phyloP scores from a whole-genome alignment of 2,113 vertebrate species.

The Turnix velox region DNA sequence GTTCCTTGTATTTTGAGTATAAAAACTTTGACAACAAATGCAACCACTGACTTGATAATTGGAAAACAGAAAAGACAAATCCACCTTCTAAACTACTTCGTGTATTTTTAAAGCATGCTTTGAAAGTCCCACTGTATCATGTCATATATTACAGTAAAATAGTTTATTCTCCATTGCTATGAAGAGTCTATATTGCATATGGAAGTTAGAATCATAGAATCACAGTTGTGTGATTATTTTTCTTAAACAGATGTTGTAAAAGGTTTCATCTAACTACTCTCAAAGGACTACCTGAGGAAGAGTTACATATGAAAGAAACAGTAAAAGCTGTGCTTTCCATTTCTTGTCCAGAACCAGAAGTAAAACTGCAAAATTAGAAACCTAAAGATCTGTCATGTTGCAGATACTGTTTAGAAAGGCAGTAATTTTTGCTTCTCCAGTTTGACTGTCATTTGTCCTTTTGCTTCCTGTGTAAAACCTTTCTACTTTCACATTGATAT shows the following conservation, averaged over 20 bases:
- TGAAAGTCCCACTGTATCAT: not conserved
- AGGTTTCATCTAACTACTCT: not conserved
- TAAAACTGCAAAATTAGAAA: not conserved
- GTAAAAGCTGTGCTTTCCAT: not conserved
- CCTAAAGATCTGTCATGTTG: not conserved
- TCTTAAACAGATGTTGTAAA: not conserved
- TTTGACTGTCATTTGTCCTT: not conserved
- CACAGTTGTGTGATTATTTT: not conserved
- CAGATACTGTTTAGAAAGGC: not conserved
- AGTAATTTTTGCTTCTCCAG: not conserved
- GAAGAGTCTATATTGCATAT: not conserved
- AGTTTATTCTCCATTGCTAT: not conserved
- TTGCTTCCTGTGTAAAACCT: not conserved
- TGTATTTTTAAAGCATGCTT: not conserved
- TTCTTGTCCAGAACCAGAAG: not conserved
- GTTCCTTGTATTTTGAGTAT: not conserved
- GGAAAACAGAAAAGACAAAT: not conserved
- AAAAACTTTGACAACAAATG: not conserved
- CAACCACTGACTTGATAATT: not conserved
- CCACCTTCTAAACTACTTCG: not conserved
- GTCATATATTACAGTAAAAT: not conserved
- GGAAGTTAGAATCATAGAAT: no score
- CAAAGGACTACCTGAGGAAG: not conserved
- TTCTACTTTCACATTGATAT: not conserved
- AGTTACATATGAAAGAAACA: not conserved